Conservation (phyloP, 2,888 invertebrate genomes). For the Folsomia candida region DNA sequence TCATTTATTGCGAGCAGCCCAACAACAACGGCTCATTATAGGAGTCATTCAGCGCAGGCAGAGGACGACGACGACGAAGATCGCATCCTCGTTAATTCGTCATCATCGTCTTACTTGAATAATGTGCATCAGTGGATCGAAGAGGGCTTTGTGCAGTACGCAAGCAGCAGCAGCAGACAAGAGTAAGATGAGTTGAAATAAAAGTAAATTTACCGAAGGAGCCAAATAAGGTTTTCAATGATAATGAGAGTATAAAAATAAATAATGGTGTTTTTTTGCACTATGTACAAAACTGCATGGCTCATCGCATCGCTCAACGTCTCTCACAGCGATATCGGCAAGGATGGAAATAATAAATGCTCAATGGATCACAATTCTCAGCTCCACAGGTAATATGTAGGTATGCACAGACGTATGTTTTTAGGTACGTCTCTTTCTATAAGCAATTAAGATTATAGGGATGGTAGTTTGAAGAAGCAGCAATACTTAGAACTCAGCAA, state of each 20-base stretch:
- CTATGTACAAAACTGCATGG: neutral
- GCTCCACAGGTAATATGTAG: neutral
- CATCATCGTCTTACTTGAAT: neutral
- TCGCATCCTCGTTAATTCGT: neutral
- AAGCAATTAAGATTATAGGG: neutral
- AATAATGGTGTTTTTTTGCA: slow-evolving; percentile 12
- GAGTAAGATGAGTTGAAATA: slow-evolving; percentile 9
- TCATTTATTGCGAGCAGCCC: neutral
- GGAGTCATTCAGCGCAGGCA: neutral
- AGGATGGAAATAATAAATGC: neutral
- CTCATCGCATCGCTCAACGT: neutral
- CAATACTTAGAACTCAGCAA: too few species aligned
- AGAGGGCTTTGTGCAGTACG: neutral
- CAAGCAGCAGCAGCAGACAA: neutral
- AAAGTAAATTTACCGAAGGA: slow-evolving; percentile 19
- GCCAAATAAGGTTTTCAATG: slow-evolving; percentile 19
- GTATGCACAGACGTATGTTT: neutral
- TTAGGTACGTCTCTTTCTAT: too few species aligned
- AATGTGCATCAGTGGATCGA: neutral
- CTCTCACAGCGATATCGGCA: neutral
- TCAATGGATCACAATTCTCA: neutral
- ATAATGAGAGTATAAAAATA: slow-evolving; percentile 21
- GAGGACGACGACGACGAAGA: slow-evolving; percentile 2
- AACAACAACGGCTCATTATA: slow-evolving; percentile 8
- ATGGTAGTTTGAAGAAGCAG: too few species aligned